Evolutionary conservation across 2,797 vertebrate species (phyloP).

Genomic region (Crenichthys baileyi): DNA sequence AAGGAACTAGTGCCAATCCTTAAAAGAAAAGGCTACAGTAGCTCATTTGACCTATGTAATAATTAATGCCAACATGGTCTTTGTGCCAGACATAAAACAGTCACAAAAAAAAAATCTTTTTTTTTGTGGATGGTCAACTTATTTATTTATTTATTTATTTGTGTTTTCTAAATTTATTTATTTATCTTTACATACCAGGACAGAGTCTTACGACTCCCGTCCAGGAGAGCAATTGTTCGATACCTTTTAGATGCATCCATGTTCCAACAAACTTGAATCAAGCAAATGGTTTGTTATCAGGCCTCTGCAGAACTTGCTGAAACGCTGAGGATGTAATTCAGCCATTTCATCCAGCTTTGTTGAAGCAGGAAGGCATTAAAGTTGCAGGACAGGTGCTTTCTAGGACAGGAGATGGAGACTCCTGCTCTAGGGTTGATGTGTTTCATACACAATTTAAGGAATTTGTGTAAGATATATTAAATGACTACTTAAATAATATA

Average conservation of each 20-base stretch:
- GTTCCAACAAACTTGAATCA: background rate
- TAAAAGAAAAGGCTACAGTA: constrained; percentile 52
- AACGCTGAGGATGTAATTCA: background rate
- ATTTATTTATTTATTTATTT: background rate
- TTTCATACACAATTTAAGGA: background rate
- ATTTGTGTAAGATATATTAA: too few species aligned
- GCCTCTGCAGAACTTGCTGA: background rate
- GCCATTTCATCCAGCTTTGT: background rate
- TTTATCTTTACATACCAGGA: background rate
- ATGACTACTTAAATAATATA: too few species aligned
- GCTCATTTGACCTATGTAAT: constrained; percentile 36
- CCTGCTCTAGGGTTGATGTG: background rate
- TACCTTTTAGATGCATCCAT: background rate
- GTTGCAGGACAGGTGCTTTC: background rate
- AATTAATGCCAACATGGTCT: constrained; percentile 16
- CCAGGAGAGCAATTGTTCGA: background rate
- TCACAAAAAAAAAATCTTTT: background rate
- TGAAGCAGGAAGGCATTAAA: background rate
- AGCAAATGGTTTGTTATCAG: background rate
- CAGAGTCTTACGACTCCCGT: background rate
- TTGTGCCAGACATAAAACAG: background rate
- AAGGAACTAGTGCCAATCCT: constrained; percentile 41
- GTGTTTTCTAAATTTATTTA: background rate
- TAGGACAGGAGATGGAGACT: background rate
- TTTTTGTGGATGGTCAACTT: background rate